Base-by-base conservation (phyloP, 2,888 invertebrate genomes). In the Dorcus parallelipipedus region DNA sequence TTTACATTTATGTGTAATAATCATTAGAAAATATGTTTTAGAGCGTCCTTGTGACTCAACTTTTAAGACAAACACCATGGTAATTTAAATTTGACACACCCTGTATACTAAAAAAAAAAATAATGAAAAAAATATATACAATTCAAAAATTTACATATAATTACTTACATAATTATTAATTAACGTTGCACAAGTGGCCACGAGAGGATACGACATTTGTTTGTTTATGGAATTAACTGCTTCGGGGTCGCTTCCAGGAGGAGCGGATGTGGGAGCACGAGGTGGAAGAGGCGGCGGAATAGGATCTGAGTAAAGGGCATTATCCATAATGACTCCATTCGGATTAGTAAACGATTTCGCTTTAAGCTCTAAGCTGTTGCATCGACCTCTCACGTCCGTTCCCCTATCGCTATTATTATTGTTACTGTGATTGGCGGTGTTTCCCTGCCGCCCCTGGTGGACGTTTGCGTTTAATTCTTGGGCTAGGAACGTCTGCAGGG, bases 191-290 rank as follows among this genome's bases (percentile, higher is more conserved):
- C 77, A 78, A 67, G 78, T 82, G 66, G 85, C 83, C 65, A 85
- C 84, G 64, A 86, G 78, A 61, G 86, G 86, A 65, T 85, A 86
- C 68, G 81, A 84, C 85, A 86, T 83, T 78, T 86, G 84, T 80
- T 85, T 75, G 71, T 83, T 84, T 67, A 86, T 84, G 59, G 86
- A 85, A 77, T 86, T 86, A 71, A 74, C 76, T 67, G 76, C 81
- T 62, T 81, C 81, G 64, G 78, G 67, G 68, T 79, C 79, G 63
- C 76, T 73, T 67, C 69, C 69, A 61, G 62, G 54, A 54, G 74
- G 71, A 66, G 71, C 66, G 69, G 69, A 62, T 63, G 68, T 71
- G 52, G 74, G 71, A 61, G 81, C 80, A 69, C 82, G 81, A 67
- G 85, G 80, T 20, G 86, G 86, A 56, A 86, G 86, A 68, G 86